Base-by-base conservation (phyloP, 2,113 vertebrate species). In the Charadrius vociferus region DNA sequence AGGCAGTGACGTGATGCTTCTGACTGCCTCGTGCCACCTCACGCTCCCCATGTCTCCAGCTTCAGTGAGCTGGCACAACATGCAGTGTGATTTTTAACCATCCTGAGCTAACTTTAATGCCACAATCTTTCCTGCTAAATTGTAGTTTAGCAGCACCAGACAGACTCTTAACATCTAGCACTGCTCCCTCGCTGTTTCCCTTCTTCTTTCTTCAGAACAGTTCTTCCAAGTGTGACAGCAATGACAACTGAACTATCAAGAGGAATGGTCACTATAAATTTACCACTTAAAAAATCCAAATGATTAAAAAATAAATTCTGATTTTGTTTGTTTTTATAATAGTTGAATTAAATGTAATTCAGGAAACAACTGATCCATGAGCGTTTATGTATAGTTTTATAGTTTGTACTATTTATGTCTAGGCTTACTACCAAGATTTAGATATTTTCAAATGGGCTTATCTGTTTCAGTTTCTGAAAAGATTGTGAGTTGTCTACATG, bases 21-120 rank as follows among this genome's bases (percentile, higher is more conserved):
- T 1, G 23, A 4, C 20, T 24, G 4, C 50, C n/a, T 22, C 6
- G 26, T 43, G 63, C 45, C 68, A 13, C 34, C 36, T 43, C 83
- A 11, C 27, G 1, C 3, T 8, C n/a, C 6, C 49, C 4, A 0
- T 1, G 34, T 2, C 34, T 39, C 43, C 55, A 66, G 34, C 59
- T 5, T 3, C 83, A 36, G 3, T 0, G 20, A 62, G 52, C 81
- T 80, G 37, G 6, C 53, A 65, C 18, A 45, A 74, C n/a, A 9
- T 0, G 4, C 27, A 1, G 7, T 2, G 43, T 12, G 9, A 5
- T 58, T 59, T 53, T 34, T 65, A 81, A 19, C 16, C 23, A 41
- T 9, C 36, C 71, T 4, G 45, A 36, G 13, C 30, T 20, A 17
- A 23, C 13, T 34, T 59, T 7, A 75, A 8, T 4, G 32, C 34